These are phyloP conservation scores for Parasteatoda tepidariorum DNA, from an alignment of 1,140 invertebrate genomes.

Conservation along the genomic window DNA sequence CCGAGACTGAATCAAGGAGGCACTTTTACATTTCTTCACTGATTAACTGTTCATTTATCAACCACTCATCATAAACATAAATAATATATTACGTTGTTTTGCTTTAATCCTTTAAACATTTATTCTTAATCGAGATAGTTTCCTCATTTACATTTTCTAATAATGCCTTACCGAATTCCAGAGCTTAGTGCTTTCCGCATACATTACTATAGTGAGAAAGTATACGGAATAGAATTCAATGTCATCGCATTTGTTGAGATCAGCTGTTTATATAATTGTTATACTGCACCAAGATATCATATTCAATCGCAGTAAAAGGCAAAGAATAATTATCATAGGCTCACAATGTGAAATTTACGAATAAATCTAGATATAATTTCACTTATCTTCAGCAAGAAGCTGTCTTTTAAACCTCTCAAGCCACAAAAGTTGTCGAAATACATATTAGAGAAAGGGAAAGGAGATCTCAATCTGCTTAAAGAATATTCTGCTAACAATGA, in stretches of 20 bases:
- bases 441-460: conserved; percentile 10
- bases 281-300: background rate
- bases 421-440: background rate
- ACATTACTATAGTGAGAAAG: background rate
- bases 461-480: background rate
- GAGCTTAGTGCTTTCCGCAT: background rate
- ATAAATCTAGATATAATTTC: conserved; percentile 13
- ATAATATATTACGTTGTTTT: too few relatives aligned
- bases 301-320: background rate
- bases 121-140: too few relatives aligned
- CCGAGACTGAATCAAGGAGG: too few relatives aligned
- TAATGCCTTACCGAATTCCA: too few relatives aligned
- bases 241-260: background rate
- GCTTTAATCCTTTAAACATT: too few relatives aligned
- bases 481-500: too few relatives aligned
- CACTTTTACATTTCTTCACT: too few relatives aligned
- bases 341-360: background rate
- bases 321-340: conserved; percentile 25
- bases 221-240: background rate
- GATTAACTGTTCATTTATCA: too few relatives aligned
- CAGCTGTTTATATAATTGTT: background rate
- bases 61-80: too few relatives aligned
- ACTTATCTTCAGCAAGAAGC: background rate
- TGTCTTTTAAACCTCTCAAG: background rate
- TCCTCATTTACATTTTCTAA: too few relatives aligned